These are phyloP conservation scores for Harpagoxenus sublaevis DNA, from an alignment of 2,888 invertebrate species.

Conservation along the genomic window DNA sequence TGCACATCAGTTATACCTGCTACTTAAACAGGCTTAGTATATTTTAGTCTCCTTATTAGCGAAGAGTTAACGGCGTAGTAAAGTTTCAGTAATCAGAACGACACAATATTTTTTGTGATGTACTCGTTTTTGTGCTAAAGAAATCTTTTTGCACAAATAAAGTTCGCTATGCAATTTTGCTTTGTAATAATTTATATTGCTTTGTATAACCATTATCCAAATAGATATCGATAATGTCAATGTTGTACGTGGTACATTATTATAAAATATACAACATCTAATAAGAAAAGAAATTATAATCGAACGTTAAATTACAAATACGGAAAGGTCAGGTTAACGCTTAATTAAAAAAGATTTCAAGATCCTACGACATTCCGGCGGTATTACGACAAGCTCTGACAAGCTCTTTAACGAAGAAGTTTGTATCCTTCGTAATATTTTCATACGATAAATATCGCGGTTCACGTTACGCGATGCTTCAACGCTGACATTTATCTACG, in stretches of 20 bases:
- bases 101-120: not conserved
- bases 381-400: constrained; percentile 8
- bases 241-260: not conserved
- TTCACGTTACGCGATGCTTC: constrained; percentile 48
- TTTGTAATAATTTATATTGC: not conserved
- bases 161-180: not conserved
- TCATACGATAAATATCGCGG: constrained; percentile 56
- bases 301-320: not conserved
- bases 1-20: constrained; percentile 15
- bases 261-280: not conserved
- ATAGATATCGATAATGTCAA: not conserved
- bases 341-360: constrained; percentile 39
- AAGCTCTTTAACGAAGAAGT: constrained; percentile 43
- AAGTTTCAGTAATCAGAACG: not conserved
- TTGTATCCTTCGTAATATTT: constrained; percentile 49
- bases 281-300: not conserved
- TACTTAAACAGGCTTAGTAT: not conserved
- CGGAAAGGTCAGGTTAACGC: not conserved
- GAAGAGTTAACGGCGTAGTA: constrained; percentile 4
- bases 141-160: not conserved
- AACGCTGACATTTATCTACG: constrained; percentile 56
- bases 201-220: not conserved
- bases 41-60: not conserved
- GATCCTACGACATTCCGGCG: not conserved
- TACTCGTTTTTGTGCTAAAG: not conserved